phyloP scores from a whole-genome alignment of 2,888 invertebrate genomes.

The Euclidia mi region DNA sequence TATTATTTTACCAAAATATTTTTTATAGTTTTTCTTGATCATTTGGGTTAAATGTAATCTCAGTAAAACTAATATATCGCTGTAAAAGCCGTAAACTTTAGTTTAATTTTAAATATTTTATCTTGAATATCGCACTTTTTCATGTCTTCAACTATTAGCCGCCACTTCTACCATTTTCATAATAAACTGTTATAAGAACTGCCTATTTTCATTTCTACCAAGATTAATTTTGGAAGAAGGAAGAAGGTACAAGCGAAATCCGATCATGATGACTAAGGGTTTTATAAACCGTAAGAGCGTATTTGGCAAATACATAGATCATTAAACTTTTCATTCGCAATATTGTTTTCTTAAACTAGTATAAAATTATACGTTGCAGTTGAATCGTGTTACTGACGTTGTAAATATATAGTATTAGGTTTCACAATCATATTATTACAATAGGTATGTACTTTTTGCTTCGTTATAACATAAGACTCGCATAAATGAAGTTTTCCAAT shows the following conservation, averaged over 20 bases:
- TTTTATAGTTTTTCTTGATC: no score
- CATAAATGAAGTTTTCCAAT: slow-evolving; percentile 20
- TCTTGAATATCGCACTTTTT: no score
- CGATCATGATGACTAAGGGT: slow-evolving; percentile 15
- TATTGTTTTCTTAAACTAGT: slow-evolving; percentile 61
- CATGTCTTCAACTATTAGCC: neutral
- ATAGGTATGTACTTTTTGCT: slow-evolving; percentile 15
- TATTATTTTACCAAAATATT: no score
- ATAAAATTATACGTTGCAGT: slow-evolving; percentile 61
- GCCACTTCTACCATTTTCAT: slow-evolving; percentile 8
- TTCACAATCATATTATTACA: slow-evolving; percentile 18
- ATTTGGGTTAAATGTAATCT: no score
- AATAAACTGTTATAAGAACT: slow-evolving; percentile 24
- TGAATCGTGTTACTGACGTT: slow-evolving; percentile 35
- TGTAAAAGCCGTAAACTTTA: no score
- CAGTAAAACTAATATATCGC: no score
- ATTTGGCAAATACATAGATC: slow-evolving; percentile 62
- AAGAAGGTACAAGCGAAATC: slow-evolving; percentile 37
- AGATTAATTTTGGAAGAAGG: slow-evolving; percentile 13
- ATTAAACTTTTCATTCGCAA: slow-evolving; percentile 55
- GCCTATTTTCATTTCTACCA: slow-evolving; percentile 23
- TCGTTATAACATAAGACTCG: slow-evolving; percentile 11
- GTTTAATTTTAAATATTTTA: no score
- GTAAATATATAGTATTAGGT: slow-evolving; percentile 27
- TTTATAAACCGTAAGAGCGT: slow-evolving; percentile 49